Evolutionary conservation across 2,888 invertebrate species (phyloP).

Genomic region (Serripes groenlandicus): DNA sequence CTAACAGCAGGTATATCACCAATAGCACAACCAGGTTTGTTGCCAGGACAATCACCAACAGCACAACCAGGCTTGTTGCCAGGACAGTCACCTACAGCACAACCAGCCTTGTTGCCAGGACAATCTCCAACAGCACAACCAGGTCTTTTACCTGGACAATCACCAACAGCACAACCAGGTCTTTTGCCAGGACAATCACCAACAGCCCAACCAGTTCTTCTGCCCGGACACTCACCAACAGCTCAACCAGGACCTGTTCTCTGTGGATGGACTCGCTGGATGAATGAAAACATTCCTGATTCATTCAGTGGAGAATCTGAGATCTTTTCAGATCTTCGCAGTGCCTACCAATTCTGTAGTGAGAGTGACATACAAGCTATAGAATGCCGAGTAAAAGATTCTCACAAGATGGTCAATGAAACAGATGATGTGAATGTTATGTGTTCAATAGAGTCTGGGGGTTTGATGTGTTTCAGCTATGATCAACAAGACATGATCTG

Average conservation of each 20-base stretch:
- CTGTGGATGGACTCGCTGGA: slow-evolving; percentile 93
- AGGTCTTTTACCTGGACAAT: slow-evolving; percentile 28
- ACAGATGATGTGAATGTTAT: slow-evolving; percentile 64
- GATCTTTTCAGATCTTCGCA: slow-evolving; percentile 71
- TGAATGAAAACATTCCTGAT: slow-evolving; percentile 88
- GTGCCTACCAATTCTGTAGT: slow-evolving; percentile 72
- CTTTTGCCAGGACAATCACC: slow-evolving; percentile 38
- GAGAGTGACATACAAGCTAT: slow-evolving; percentile 78
- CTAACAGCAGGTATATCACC: slow-evolving; percentile 55
- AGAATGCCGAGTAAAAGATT: slow-evolving; percentile 73
- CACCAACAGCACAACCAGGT: slow-evolving; percentile 56
- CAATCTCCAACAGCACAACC: slow-evolving; percentile 59
- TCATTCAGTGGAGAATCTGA: slow-evolving; percentile 81
- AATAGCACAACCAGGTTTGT: slow-evolving; percentile 44
- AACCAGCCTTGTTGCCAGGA: slow-evolving; percentile 33
- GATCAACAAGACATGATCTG: slow-evolving; percentile 73
- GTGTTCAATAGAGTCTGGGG: slow-evolving; percentile 84
- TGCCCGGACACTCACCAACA: slow-evolving; percentile 39
- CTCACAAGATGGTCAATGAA: slow-evolving; percentile 59
- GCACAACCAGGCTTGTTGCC: slow-evolving; percentile 20
- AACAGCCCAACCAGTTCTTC: slow-evolving; percentile 47
- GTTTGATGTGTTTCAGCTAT: slow-evolving; percentile 89
- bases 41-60: slow-evolving; percentile 13
- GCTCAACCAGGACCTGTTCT: slow-evolving; percentile 69
- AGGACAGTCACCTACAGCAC: slow-evolving; percentile 55